These are phyloP conservation scores for Chrysolina haemoptera DNA, from an alignment of 2,888 invertebrate species.

Conservation along the genomic window DNA sequence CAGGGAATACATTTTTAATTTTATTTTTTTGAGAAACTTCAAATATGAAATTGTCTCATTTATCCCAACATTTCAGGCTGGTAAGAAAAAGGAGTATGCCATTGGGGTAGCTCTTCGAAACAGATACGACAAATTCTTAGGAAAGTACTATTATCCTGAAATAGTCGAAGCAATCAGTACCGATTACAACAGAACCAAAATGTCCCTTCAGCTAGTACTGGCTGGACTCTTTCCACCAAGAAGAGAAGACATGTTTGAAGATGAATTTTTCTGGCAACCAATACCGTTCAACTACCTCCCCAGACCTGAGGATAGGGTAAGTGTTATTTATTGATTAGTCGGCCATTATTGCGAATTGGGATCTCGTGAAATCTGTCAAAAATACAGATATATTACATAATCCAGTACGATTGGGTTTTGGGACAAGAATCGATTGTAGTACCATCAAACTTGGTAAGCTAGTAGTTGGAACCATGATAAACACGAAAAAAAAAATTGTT, in stretches of 20 bases:
- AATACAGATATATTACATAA: not conserved
- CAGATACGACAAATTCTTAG: slow-evolving; percentile 76
- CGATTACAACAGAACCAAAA: slow-evolving; percentile 80
- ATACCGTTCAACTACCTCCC: slow-evolving; percentile 80
- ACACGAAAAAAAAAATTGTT: too few species aligned
- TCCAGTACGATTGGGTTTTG: too few species aligned
- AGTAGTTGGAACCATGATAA: too few species aligned
- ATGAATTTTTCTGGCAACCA: slow-evolving; percentile 79
- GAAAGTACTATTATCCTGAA: slow-evolving; percentile 73
- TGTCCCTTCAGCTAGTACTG: slow-evolving; percentile 78
- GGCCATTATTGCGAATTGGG: too few species aligned
- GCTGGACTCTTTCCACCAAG: slow-evolving; percentile 79
- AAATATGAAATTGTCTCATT: slow-evolving; percentile 23
- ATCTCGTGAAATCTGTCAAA: too few species aligned
- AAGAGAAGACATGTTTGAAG: slow-evolving; percentile 73
- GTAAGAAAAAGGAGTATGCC: slow-evolving; percentile 68
- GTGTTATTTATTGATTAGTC: not conserved
- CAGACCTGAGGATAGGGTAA: slow-evolving; percentile 51
- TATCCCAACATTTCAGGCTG: slow-evolving; percentile 60
- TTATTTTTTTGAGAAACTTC: not conserved
- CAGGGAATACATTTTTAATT: too few species aligned
- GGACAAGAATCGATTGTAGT: too few species aligned
- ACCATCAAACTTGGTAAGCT: too few species aligned
- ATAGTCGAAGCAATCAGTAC: slow-evolving; percentile 77
- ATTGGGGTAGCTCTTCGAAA: slow-evolving; percentile 76